phyloP scores from a whole-genome alignment of 2,797 vertebrate species.

The Phataginus tetradactyla region DNA sequence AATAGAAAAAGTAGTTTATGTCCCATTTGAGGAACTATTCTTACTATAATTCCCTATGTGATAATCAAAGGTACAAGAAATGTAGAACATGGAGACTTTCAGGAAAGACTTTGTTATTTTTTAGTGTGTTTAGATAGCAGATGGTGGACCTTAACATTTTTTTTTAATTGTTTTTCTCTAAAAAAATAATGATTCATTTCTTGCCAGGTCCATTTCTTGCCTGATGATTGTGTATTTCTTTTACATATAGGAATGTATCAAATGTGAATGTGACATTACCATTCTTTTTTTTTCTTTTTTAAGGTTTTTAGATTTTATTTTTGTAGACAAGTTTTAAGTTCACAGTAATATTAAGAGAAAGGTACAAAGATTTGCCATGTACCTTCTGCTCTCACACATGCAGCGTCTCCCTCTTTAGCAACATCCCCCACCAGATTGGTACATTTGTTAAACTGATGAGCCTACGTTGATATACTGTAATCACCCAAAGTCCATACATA shows the following conservation, averaged over 20 bases:
- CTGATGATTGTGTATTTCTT: neutral
- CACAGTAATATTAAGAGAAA: neutral
- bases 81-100: neutral
- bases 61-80: neutral
- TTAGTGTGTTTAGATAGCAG: neutral
- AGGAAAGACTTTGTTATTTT: neutral
- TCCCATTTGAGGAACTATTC: neutral
- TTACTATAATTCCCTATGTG: neutral
- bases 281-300: neutral
- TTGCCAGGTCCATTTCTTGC: neutral
- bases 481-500: neutral
- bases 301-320: neutral
- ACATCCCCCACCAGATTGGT: neutral
- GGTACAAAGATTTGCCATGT: neutral
- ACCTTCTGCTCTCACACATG: neutral
- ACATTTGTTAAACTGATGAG: neutral
- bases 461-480: neutral
- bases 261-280: neutral
- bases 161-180: neutral
- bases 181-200: neutral
- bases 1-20: neutral
- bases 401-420: neutral
- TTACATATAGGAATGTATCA: neutral
- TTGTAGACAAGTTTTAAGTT: neutral
- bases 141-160: neutral